Evolutionary conservation across 1,140 invertebrate species (phyloP).

Genomic region (Dendroctonus ponderosae): DNA sequence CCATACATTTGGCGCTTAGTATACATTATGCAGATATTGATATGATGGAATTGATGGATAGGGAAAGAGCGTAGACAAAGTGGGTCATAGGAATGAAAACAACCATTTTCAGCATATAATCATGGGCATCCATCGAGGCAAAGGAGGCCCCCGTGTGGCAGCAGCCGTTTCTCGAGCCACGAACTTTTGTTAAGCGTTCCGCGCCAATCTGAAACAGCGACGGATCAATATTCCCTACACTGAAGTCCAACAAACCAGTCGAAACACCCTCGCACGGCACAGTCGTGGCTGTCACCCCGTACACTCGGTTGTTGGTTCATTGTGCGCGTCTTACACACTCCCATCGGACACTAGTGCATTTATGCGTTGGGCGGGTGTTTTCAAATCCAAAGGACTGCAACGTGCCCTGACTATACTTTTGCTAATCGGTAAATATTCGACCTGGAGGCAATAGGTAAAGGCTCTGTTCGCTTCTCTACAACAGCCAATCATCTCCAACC

Average conservation of each 20-base stretch:
- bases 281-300: constrained; percentile 14
- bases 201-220: constrained; percentile 29
- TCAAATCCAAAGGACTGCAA: too few relatives aligned
- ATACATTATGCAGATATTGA: too few relatives aligned
- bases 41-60: too few relatives aligned
- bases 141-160: constrained; percentile 7
- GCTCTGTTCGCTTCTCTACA: too few relatives aligned
- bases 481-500: too few relatives aligned
- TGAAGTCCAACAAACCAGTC: constrained; percentile 21
- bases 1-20: too few relatives aligned
- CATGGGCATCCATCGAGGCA: constrained; percentile 13
- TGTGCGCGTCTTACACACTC: too few relatives aligned
- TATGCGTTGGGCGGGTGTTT: constrained; percentile 11
- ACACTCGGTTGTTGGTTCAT: constrained; percentile 2
- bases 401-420: too few relatives aligned
- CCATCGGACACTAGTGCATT: constrained; percentile 5
- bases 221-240: constrained; percentile 28
- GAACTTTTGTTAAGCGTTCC: constrained; percentile 27
- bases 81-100: constrained; percentile 25
- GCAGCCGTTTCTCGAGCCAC: constrained; percentile 21
- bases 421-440: not conserved
- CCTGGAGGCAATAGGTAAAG: too few relatives aligned
- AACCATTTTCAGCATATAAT: constrained; percentile 29
- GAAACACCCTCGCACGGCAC: constrained; percentile 24
- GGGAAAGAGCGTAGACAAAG: constrained; percentile 12